Percentiles rank a stretch among this genome's conserved stretches.
phyloP scores from a whole-genome alignment of 2,113 vertebrate species.

The Salvator merianae region DNA sequence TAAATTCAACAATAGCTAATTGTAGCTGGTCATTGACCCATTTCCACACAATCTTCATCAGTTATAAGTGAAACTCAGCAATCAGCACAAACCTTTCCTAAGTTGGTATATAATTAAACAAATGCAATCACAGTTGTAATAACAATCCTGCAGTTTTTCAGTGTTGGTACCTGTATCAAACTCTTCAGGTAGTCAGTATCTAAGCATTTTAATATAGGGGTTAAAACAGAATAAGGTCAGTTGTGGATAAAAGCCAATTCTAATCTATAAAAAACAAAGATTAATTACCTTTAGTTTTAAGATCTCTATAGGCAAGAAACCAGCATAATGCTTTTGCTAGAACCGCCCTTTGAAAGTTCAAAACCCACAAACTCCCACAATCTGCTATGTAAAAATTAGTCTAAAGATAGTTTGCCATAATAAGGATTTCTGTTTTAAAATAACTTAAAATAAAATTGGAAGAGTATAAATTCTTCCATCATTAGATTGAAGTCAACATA shows the following conservation, averaged over 20 bases:
- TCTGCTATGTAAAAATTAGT: not conserved
- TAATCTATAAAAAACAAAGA: not conserved
- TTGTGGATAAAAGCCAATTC: not conserved
- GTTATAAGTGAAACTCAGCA: not conserved
- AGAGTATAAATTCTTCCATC: not conserved
- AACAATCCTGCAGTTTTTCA: not conserved
- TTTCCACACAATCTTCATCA: not conserved
- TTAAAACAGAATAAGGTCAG: not conserved
- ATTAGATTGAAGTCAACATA: too few relatives aligned
- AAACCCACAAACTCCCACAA: not conserved
- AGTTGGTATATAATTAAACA: conserved; percentile 1
- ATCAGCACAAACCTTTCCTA: not conserved
- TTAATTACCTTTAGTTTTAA: not conserved
- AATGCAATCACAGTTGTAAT: not conserved
- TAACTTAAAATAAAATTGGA: not conserved
- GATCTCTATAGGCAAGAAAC: not conserved
- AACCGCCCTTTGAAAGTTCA: not conserved
- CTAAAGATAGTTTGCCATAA: not conserved
- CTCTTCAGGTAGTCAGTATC: not conserved
- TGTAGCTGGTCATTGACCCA: not conserved
- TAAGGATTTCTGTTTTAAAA: not conserved
- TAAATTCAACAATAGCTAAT: not conserved
- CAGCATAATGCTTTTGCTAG: not conserved
- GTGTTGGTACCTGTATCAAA: not conserved
- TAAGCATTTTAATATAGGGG: not conserved